phyloP scores from a whole-genome alignment of 2,888 invertebrate species.

The Drosophila neonasuta region DNA sequence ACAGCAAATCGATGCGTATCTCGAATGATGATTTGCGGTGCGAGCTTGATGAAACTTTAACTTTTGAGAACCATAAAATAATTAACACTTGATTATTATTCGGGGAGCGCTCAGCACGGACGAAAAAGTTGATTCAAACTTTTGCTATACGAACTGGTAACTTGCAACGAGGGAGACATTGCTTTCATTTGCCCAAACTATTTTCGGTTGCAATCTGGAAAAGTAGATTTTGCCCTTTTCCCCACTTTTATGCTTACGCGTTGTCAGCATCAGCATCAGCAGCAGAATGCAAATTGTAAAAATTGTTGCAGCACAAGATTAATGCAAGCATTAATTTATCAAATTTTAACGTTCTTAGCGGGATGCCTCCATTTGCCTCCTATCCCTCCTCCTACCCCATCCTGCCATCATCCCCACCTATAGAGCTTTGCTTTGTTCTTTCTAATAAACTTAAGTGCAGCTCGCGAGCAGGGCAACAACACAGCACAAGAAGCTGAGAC shows the following conservation, averaged over 20 bases:
- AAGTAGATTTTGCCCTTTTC: constrained; percentile 59
- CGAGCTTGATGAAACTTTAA: constrained; percentile 63
- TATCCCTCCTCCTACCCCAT: constrained; percentile 1
- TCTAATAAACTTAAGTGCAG: constrained; percentile 78
- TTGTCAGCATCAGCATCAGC: constrained; percentile 54
- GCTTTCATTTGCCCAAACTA: constrained; percentile 69
- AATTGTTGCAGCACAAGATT: constrained; percentile 68
- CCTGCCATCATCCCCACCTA: constrained; percentile 14
- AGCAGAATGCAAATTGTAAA: constrained; percentile 67
- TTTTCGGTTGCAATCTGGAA: constrained; percentile 58
- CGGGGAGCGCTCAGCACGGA: constrained; percentile 73
- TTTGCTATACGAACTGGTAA: constrained; percentile 42
- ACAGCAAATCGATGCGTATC: constrained; percentile 74
- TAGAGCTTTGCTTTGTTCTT: constrained; percentile 47
- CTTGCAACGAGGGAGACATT: constrained; percentile 68
- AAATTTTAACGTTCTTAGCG: constrained; percentile 61
- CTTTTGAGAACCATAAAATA: constrained; percentile 82
- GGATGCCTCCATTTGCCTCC: constrained; percentile 6
- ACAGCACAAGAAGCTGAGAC: constrained; percentile 55
- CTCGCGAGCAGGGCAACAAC: constrained; percentile 33
- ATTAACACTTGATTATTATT: constrained; percentile 82
- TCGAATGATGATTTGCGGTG: constrained; percentile 75
- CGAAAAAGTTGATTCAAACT: constrained; percentile 45
- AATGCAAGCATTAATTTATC: constrained; percentile 66
- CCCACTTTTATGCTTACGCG: not conserved